Conservation (phyloP, 2,888 invertebrate species). For the Diarsia rubi region DNA sequence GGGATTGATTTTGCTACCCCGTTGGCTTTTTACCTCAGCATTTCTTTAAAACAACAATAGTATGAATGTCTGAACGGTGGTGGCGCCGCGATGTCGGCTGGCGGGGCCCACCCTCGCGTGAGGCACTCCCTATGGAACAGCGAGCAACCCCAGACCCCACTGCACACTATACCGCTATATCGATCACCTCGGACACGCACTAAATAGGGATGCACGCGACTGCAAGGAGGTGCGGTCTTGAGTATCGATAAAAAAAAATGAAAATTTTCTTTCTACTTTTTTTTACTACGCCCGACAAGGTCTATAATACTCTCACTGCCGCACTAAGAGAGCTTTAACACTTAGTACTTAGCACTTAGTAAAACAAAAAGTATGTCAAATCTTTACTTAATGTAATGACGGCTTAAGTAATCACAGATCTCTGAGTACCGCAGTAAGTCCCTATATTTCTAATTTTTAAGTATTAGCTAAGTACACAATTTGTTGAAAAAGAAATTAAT, state of each 20-base stretch:
- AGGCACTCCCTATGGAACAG: constrained; percentile 71
- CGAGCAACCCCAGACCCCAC: constrained; percentile 68
- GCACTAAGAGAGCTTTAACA: too few relatives aligned
- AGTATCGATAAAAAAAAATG: constrained; percentile 3
- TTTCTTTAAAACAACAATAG: constrained; percentile 43
- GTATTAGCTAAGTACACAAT: background rate
- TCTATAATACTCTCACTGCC: too few relatives aligned
- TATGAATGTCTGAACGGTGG: constrained; percentile 52
- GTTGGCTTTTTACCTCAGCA: constrained; percentile 38
- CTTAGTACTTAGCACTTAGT: too few relatives aligned
- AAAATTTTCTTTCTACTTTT: too few relatives aligned
- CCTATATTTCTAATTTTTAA: background rate
- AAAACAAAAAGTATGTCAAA: too few relatives aligned
- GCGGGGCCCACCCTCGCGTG: constrained; percentile 68
- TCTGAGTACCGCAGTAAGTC: too few relatives aligned
- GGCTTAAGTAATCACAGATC: too few relatives aligned
- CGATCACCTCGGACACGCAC: constrained; percentile 82
- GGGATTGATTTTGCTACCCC: constrained; percentile 12
- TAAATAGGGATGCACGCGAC: constrained; percentile 51
- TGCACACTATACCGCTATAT: constrained; percentile 68
- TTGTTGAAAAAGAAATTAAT: background rate
- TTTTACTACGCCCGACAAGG: too few relatives aligned
- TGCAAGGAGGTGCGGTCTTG: constrained; percentile 35
- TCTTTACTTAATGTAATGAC: too few relatives aligned
- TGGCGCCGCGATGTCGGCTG: constrained; percentile 60